Conservation (phyloP, 2,888 invertebrate genomes). For the Brenthis ino region DNA sequence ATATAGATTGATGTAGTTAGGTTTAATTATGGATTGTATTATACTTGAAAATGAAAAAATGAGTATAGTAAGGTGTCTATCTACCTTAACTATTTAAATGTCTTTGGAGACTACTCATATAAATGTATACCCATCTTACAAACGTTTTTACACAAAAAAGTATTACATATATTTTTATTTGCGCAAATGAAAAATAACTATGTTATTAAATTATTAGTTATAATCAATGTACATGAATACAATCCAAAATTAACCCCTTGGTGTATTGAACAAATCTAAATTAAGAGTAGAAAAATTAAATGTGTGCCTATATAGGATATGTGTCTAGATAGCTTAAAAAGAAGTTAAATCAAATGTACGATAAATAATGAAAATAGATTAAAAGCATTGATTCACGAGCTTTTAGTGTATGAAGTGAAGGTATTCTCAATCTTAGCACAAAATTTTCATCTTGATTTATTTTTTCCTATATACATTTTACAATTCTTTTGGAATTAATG, state of each 20-base stretch:
- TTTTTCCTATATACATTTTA: constrained; percentile 7
- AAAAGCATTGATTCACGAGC: constrained; percentile 65
- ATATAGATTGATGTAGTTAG: not conserved
- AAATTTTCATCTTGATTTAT: constrained; percentile 15
- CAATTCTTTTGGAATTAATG: too few species aligned
- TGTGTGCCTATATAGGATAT: constrained; percentile 74
- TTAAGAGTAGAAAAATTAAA: constrained; percentile 53
- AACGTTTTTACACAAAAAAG: too few species aligned
- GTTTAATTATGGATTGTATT: constrained; percentile 18
- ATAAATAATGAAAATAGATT: constrained; percentile 51
- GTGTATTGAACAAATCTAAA: not conserved
- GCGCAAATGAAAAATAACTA: too few species aligned
- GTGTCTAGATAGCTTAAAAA: constrained; percentile 64
- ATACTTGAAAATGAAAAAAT: not conserved
- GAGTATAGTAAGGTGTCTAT: too few species aligned
- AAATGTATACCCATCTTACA: too few species aligned
- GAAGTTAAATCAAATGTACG: constrained; percentile 56
- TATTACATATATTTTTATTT: too few species aligned
- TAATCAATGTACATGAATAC: constrained; percentile 8
- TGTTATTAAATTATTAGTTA: not conserved
- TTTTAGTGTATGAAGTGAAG: constrained; percentile 49
- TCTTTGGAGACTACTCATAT: too few species aligned
- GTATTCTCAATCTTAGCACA: constrained; percentile 26
- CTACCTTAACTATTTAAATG: too few species aligned
- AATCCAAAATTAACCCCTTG: constrained; percentile 13